A percentile compares a stretch with the other conserved stretches of the same genome.
phyloP scores from a whole-genome alignment of 2,113 vertebrate species.

The Lutjanus erythropterus region DNA sequence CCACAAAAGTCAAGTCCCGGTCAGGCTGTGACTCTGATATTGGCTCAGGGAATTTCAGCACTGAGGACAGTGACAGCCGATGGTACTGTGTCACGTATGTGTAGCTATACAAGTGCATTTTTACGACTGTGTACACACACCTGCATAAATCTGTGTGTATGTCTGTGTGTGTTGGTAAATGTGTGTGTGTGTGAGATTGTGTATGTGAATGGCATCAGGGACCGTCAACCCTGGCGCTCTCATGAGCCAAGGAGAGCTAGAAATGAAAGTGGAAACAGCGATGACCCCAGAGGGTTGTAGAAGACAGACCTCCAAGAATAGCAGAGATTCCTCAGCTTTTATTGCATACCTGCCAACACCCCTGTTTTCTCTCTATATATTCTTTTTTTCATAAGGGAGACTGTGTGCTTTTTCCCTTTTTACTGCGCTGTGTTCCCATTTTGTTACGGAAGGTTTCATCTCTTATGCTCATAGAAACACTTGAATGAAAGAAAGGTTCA shows the following conservation, averaged over 20 bases:
- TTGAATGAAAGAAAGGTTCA: not conserved
- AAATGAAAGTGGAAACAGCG: slow-evolving; percentile 64
- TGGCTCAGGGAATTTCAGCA: slow-evolving; percentile 60
- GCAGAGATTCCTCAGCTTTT: slow-evolving; percentile 56
- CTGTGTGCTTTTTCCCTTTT: slow-evolving; percentile 4
- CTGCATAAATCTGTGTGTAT: slow-evolving; percentile 12
- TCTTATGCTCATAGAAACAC: not conserved
- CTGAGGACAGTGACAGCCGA: slow-evolving; percentile 35
- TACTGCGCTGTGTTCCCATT: not conserved
- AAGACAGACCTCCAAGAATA: slow-evolving; percentile 64
- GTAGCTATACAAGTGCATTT: not conserved
- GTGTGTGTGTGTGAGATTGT: slow-evolving; percentile 17
- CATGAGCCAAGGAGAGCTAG: slow-evolving; percentile 29
- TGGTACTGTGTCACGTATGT: not conserved
- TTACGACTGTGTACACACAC: slow-evolving; percentile 31
- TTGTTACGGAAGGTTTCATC: slow-evolving; percentile 7
- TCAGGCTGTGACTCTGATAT: slow-evolving; percentile 54
- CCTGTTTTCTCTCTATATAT: slow-evolving; percentile 18
- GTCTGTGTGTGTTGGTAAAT: slow-evolving; percentile 19
- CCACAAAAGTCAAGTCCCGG: no score
- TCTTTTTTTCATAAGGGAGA: slow-evolving; percentile 14
- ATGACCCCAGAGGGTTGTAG: slow-evolving; percentile 61
- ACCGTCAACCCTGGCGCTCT: slow-evolving; percentile 35
- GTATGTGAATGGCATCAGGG: slow-evolving; percentile 7
- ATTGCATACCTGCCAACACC: slow-evolving; percentile 63